Evolutionary conservation across 2,797 vertebrate genomes (phyloP).

Genomic region (Vipera ursinii): DNA sequence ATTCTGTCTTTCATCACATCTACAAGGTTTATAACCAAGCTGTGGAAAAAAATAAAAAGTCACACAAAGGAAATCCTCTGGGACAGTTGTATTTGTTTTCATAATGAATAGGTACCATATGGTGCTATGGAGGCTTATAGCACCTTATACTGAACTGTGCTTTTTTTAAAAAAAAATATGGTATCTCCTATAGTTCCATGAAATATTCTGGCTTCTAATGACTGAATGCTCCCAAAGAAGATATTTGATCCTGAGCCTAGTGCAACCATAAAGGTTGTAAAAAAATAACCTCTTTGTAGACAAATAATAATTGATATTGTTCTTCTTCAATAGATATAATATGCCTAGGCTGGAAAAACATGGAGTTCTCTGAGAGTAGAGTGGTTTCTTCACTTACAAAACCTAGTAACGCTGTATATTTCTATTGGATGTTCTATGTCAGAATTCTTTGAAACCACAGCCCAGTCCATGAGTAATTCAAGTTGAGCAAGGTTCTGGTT

Average conservation of each 20-base stretch:
- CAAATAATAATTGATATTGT: background rate
- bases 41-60: slow-evolving; percentile 54
- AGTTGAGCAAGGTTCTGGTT: background rate
- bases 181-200: background rate
- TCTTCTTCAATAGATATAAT: background rate
- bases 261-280: background rate
- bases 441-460: background rate
- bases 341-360: background rate
- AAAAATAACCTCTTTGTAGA: background rate
- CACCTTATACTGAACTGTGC: background rate
- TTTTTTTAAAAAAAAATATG: background rate
- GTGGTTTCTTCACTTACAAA: background rate
- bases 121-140: background rate
- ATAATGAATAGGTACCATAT: background rate
- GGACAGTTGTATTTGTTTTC: background rate
- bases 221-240: background rate
- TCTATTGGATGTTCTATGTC: background rate
- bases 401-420: background rate
- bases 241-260: background rate
- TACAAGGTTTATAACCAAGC: slow-evolving; percentile 82
- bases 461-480: background rate
- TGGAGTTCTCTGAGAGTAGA: background rate
- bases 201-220: background rate
- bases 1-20: slow-evolving; percentile 83
- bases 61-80: background rate